Evolutionary conservation across 2,797 vertebrate species (phyloP).

Genomic region (Peromyscus melanophrys): DNA sequence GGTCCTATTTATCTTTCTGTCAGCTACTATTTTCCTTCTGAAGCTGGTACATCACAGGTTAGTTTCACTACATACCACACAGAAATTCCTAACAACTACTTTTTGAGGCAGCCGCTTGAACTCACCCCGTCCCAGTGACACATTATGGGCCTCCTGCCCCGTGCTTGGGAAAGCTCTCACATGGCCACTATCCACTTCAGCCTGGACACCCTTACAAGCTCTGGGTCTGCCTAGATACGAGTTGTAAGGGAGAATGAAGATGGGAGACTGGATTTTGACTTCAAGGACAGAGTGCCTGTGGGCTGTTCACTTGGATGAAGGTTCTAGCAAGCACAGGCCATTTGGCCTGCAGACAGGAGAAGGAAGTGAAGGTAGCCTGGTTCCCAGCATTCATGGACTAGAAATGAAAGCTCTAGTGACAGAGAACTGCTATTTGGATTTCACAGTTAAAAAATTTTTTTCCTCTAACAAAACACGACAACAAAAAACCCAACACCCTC

Average conservation of each 20-base stretch:
- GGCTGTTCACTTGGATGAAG: neutral
- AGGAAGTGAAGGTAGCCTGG: too few relatives aligned
- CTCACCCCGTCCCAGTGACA: too few relatives aligned
- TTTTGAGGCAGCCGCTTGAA: neutral
- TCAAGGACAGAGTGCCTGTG: neutral
- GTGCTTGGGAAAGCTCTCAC: neutral
- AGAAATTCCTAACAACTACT: neutral
- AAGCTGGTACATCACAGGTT: accelerated
- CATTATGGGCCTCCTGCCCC: neutral
- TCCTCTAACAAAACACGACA: neutral
- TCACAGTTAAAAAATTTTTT: neutral
- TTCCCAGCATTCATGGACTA: too few relatives aligned
- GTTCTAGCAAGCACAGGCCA: neutral
- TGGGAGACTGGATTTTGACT: too few relatives aligned
- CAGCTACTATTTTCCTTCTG: neutral
- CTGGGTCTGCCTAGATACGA: neutral
- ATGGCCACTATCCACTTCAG: neutral
- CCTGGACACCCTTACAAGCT: neutral
- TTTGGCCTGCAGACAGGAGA: neutral
- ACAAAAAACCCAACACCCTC: neutral
- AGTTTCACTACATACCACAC: accelerated
- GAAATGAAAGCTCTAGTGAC: neutral
- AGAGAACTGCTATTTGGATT: neutral
- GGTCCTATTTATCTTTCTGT: neutral
- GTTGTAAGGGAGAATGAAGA: accelerated